These are phyloP conservation scores for Labeo catla DNA, from an alignment of 2,113 vertebrate genomes.

Conservation along the genomic window DNA sequence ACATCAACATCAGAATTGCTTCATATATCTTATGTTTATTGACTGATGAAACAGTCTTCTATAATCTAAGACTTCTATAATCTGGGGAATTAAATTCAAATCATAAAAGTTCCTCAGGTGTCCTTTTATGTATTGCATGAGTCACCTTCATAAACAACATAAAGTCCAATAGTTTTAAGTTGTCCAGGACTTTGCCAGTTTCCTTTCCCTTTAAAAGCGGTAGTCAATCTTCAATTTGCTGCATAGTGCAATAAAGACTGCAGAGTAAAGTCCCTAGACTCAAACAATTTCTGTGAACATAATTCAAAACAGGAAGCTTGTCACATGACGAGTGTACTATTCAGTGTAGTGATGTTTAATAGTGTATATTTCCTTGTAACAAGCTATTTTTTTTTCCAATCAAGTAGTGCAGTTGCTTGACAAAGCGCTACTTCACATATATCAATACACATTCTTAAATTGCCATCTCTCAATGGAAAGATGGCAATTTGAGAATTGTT, in stretches of 20 bases:
- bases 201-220: background rate
- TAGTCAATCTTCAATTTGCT: background rate
- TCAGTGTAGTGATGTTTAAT: background rate
- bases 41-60: conserved; percentile 53
- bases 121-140: conserved; percentile 20
- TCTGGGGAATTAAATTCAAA: conserved; percentile 24
- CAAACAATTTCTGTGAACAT: background rate
- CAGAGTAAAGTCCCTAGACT: background rate
- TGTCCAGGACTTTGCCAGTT: conserved; percentile 6
- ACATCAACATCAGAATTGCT: conserved; percentile 52
- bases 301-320: background rate
- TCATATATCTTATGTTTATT: conserved; percentile 55
- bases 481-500: background rate
- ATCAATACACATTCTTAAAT: background rate
- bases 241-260: background rate
- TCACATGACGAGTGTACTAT: background rate
- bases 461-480: background rate
- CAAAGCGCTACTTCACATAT: background rate
- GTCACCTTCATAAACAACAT: conserved; percentile 30
- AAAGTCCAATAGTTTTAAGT: conserved; percentile 19
- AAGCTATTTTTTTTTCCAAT: background rate
- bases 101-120: background rate
- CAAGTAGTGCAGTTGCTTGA: background rate
- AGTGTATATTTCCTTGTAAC: background rate
- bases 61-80: conserved; percentile 52